Percentiles rank a stretch among this genome's conserved stretches.
Evolutionary conservation across 2,113 vertebrate species (phyloP).

Genomic region (Sceloporus tristichus): DNA sequence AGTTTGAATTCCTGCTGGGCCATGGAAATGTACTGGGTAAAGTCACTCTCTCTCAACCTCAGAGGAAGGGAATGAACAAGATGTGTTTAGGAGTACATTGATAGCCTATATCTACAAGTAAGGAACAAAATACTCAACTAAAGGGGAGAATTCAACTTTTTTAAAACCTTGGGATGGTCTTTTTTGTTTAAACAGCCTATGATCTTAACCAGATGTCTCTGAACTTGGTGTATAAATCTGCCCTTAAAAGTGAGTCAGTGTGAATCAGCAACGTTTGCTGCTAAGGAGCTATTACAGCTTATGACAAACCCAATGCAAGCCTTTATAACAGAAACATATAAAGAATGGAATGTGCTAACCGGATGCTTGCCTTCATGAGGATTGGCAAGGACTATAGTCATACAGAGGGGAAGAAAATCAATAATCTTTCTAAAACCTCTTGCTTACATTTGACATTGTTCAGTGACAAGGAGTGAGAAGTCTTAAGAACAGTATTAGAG

Average conservation of each 20-base stretch:
- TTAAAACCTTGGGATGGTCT: constrained; percentile 35
- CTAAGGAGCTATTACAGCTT: constrained; percentile 54
- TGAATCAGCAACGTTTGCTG: constrained; percentile 57
- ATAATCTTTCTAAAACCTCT: not conserved
- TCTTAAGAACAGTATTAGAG: not conserved
- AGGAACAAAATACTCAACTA: constrained; percentile 47
- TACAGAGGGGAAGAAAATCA: not conserved
- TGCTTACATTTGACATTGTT: not conserved
- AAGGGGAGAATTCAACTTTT: constrained; percentile 31
- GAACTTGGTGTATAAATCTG: constrained; percentile 49
- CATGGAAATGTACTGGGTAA: too few species aligned
- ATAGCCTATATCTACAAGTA: constrained; percentile 1
- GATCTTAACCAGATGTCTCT: constrained; percentile 67
- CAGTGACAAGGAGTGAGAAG: not conserved
- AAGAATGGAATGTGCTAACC: constrained; percentile 37
- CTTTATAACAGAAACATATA: constrained; percentile 31
- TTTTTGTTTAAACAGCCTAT: constrained; percentile 60
- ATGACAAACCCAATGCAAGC: constrained; percentile 3
- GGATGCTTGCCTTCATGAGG: not conserved
- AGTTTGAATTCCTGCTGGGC: too few species aligned
- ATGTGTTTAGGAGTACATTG: constrained; percentile 13
- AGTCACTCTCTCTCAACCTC: too few species aligned
- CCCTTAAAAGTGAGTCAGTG: constrained; percentile 62
- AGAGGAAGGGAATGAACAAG: not conserved
- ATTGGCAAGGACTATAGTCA: too few species aligned